Evolutionary conservation across 2,113 vertebrate genomes (phyloP), one percentile per base, ranked within the genome.

Genomic region (Callospermophilus lateralis): DNA sequence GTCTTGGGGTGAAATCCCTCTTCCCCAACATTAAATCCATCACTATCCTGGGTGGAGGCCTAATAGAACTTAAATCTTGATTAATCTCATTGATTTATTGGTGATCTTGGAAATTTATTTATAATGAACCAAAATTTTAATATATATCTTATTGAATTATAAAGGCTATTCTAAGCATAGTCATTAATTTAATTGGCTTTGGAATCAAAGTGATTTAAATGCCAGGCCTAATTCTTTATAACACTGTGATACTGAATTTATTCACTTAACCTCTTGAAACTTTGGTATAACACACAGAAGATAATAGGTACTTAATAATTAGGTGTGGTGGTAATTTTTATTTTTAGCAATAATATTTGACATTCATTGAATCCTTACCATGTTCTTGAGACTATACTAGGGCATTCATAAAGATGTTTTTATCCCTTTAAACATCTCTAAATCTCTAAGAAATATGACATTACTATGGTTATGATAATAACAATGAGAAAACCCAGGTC

Each of bases 151-250:
- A 67, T 8, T 67, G 63, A 48, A 74, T 92, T 89, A 55, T 77
- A 63, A 81, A 90, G 48, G 48, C 19, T 55, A 84, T 42, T 15
- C 79, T 55, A 79, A 63, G 1, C 8, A 58, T 9, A 91, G 32
- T 78, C 39, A 70, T 94, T 93, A 63, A 42, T 65, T 80, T 89
- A 83, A 89, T 85, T 87, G 42, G 4, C 45, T 94, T 85, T 95
- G 83, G 65, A 81, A 90, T 95, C 58, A 93, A 94, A 83, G 2
- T 84, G 22, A 13, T 84, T 97, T 95, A 67, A 86, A 84, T 83
- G 39, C 0, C 81, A 94, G 5, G 83, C 10, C 39, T 86, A 51
- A 72, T 1, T 65, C 72, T 77, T 77, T 48, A 20, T 58, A 81
- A 61, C 11, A 70, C 20, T 61, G 9, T 92, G 61, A 94, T 77